Evolutionary conservation across 2,888 invertebrate species (phyloP), one percentile per base, ranked within the genome.

Genomic region (Beris morrisii): DNA sequence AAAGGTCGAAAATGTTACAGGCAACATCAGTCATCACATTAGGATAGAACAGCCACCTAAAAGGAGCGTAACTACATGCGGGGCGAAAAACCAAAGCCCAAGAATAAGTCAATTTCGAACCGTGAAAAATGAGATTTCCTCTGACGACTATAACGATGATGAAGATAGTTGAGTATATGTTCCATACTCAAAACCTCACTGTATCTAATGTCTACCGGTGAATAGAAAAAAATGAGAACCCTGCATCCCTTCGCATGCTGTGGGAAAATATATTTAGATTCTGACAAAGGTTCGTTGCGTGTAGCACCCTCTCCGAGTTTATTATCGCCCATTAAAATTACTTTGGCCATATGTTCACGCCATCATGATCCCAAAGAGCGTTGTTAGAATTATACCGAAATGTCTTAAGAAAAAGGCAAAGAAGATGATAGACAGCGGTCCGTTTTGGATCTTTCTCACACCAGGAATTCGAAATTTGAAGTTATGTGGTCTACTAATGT

Each of bases 341-440:
- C 65, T 48, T 65, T 46, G 44, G 44, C 65, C 65, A 65, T 65
- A 65, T 65, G 65, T 65, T 65, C 57, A 50, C 61, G 50, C 46
- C 56, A 56, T 61, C 52, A 22, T 61, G 50, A 61, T 61, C 50
- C 50, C 50, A 32, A 38, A 22, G 52, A 32, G 50, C 22, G 13
- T 44, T 30, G 38, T 38, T 38, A 7, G 30, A 45, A 46, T 15
- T 15, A 59, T 48, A 12, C 12, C 43, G 48, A 32, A 46, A 28
- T 58, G 22, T 13, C 30, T 54, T 22, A 30, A 28, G 58, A n/a
- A 58, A 13, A 46, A 38, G 30, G 5, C 15, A n/a, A 50, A 38
- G 52, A 32, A 58, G 3, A 61, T 61, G 61, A 61, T 61, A 61
- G 61, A 61, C 61, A 52, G 32, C 48, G 52, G 52, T 61, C 52